These are phyloP conservation scores for Hypolimnas misippus DNA, from an alignment of 2,888 invertebrate genomes.

Conservation along the genomic window DNA sequence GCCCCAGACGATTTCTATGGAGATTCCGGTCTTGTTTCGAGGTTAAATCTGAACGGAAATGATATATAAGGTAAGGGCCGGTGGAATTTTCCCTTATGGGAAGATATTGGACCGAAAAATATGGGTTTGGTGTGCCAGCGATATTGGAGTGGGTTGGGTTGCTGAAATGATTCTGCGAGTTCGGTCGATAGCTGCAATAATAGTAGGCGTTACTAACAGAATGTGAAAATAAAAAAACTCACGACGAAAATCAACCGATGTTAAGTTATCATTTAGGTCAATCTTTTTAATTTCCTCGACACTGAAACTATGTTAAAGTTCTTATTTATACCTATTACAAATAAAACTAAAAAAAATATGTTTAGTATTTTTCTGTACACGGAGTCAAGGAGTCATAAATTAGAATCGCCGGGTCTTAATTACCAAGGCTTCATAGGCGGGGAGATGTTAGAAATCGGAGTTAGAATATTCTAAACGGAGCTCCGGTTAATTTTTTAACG, in stretches of 20 bases:
- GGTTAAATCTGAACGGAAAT: conserved; percentile 76
- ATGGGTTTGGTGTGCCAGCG: conserved; percentile 42
- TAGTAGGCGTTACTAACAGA: not conserved
- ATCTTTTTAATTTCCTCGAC: too few species aligned
- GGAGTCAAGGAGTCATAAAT: conserved; percentile 18
- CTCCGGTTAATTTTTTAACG: conserved; percentile 59
- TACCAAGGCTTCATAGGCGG: conserved; percentile 49
- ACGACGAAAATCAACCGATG: too few species aligned
- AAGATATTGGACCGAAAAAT: conserved; percentile 56
- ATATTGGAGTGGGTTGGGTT: conserved; percentile 40
- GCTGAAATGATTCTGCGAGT: conserved; percentile 31
- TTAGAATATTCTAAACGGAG: conserved; percentile 52
- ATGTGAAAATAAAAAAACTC: too few species aligned
- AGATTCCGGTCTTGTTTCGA: conserved; percentile 80
- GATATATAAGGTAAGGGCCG: conserved; percentile 64
- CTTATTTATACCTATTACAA: too few species aligned
- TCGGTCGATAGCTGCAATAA: conserved; percentile 17
- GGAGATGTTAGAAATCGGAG: conserved; percentile 52
- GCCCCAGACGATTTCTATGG: conserved; percentile 80
- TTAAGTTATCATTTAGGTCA: too few species aligned
- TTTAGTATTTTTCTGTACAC: too few species aligned
- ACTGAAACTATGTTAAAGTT: too few species aligned
- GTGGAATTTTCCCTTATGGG: conserved; percentile 60
- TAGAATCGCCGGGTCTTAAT: conserved; percentile 44
- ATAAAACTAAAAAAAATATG: too few species aligned